Percentiles rank a stretch among this genome's conserved stretches.
Conservation (phyloP, 2,797 vertebrate genomes). For the Manis pentadactyla region DNA sequence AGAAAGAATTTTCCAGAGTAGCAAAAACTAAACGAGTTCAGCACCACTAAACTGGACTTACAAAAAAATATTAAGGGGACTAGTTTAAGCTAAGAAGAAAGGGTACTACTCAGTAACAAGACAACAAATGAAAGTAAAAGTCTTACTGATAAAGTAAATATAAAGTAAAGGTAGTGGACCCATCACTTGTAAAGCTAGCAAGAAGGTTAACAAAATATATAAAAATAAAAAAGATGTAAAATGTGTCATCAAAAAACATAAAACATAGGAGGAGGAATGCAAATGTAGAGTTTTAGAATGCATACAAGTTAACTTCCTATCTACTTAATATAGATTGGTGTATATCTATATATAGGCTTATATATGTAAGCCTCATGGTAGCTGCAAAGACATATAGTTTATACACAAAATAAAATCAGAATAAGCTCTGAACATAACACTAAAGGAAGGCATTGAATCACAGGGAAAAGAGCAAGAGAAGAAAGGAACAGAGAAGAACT, state of each 20-base stretch:
- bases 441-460: no score
- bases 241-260: not conserved
- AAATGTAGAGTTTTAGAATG: not conserved
- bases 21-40: not conserved
- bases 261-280: not conserved
- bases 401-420: not conserved
- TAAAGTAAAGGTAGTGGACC: no score
- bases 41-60: not conserved
- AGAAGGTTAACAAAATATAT: not conserved
- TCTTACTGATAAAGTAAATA: no score
- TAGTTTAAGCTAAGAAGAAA: no score
- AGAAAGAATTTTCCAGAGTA: not conserved
- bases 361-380: not conserved
- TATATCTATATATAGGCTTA: not conserved
- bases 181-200: no score
- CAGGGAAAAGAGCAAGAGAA: no score
- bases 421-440: no score
- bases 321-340: not conserved
- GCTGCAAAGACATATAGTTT: not conserved
- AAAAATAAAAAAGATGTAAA: not conserved
- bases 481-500: no score
- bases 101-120: no score
- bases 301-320: not conserved
- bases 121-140: no score
- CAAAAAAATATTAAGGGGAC: not conserved